phyloP scores from a whole-genome alignment of 2,888 invertebrate genomes.

The Cylindroiulus punctatus region DNA sequence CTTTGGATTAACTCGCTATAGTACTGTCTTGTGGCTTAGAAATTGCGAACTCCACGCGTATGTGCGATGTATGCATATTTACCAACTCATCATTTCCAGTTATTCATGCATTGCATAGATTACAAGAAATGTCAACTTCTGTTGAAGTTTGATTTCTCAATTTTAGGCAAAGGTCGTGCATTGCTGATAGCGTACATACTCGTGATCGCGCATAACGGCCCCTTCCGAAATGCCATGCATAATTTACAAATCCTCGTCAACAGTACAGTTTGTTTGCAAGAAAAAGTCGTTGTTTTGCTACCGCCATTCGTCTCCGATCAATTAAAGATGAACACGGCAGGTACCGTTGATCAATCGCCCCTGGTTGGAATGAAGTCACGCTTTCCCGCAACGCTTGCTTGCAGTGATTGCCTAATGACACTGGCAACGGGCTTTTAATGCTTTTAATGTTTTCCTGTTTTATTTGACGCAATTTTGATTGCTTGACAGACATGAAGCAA shows the following conservation, averaged over 20 bases:
- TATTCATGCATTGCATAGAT: background rate
- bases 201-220: conserved; percentile 41
- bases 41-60: no score
- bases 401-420: background rate
- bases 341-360: background rate
- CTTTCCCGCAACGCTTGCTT: background rate
- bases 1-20: no score
- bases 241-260: conserved; percentile 48
- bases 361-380: background rate
- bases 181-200: conserved; percentile 49
- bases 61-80: no score
- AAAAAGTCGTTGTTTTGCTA: conserved; percentile 50
- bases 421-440: background rate
- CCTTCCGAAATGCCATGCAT: conserved; percentile 30
- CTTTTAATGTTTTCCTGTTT: background rate
- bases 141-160: background rate
- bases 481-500: background rate
- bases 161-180: conserved; percentile 51
- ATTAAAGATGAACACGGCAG: background rate
- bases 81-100: no score
- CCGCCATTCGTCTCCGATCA: conserved; percentile 44
- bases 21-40: no score
- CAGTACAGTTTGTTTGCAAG: conserved; percentile 48
- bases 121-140: background rate
- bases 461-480: background rate